Evolutionary conservation across 1,140 invertebrate species (phyloP), one percentile per base, ranked within the genome.

Genomic region (Neuroterus valhalla): DNA sequence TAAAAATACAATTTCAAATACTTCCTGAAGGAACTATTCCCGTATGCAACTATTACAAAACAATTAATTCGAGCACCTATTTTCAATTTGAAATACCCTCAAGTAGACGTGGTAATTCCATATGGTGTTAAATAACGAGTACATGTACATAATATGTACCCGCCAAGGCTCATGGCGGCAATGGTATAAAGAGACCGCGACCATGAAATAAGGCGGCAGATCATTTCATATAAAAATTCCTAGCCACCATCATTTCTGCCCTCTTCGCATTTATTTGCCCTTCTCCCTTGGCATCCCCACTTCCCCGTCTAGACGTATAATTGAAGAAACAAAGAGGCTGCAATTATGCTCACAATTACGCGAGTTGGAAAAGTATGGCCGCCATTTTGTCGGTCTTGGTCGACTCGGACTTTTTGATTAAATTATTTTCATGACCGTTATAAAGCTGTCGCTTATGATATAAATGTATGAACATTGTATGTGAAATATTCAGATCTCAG

Each of bases 301-400:
- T 14, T 68, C 66, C 72, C 70, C 76, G 78, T 78, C 75, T 80
- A 77, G 76, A 78, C 71, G 66, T 68, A 31, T 75, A 80, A 80
- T 82, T 82, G 80, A 78, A 73, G 78, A 82, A 82, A 82, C 80
- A 82, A 80, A 82, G 78, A 74, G 76, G 71, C 75, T 75, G 78
- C 80, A 82, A 82, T 82, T 82, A 78, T 68, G 66, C 68, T 80
- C 74, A 73, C 76, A 82, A 82, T 82, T 82, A 80, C 76, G 66
- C 50, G 46, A 78, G 66, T 78, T 21, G 50, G 55, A 78, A 75
- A 81, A 78, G 68, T 78, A 78, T 73, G 68, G 62, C 66, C 15
- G 52, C 52, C 52, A 26, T 62, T 62, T 62, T 76, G 17, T 70
- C 72, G 50, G 42, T 72, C 71, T 70, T 67, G 68, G 68, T 74